phyloP scores from a whole-genome alignment of 2,113 vertebrate genomes.

The Poeciliopsis prolifica region DNA sequence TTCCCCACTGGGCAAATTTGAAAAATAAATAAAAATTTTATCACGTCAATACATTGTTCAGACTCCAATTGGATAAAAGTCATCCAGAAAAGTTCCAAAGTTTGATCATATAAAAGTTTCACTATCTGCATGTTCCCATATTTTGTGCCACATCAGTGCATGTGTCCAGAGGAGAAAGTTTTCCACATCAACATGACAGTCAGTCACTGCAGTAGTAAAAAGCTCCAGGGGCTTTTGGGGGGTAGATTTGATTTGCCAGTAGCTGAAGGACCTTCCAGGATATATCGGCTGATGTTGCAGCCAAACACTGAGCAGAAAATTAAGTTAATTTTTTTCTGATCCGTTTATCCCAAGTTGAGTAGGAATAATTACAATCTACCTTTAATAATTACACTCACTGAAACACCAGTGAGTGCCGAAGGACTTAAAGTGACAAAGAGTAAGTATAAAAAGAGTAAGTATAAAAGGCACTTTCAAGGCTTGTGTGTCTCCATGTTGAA shows the following conservation, averaged over 20 bases:
- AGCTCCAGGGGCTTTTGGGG: not conserved
- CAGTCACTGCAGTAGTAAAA: not conserved
- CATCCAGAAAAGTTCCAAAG: not conserved
- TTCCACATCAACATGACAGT: conserved; percentile 2
- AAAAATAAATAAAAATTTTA: too few species aligned
- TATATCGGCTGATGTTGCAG: not conserved
- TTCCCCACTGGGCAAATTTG: too few species aligned
- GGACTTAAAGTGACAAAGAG: too few species aligned
- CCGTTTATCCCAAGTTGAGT: not conserved
- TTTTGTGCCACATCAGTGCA: not conserved
- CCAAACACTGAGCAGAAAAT: not conserved
- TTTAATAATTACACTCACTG: too few species aligned
- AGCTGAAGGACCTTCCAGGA: not conserved
- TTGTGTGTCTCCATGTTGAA: too few species aligned
- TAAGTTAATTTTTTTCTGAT: not conserved
- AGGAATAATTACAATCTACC: too few species aligned
- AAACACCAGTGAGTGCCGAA: too few species aligned
- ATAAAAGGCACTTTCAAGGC: too few species aligned
- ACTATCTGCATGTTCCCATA: not conserved
- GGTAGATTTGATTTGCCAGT: not conserved
- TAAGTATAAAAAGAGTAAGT: too few species aligned
- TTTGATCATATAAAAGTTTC: not conserved
- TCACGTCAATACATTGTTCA: too few species aligned
- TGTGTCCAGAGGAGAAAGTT: conserved; percentile 13
- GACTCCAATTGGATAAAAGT: too few species aligned